Evolutionary conservation across 2,113 vertebrate genomes (phyloP).

Genomic region (Pogonocichla stellata): DNA sequence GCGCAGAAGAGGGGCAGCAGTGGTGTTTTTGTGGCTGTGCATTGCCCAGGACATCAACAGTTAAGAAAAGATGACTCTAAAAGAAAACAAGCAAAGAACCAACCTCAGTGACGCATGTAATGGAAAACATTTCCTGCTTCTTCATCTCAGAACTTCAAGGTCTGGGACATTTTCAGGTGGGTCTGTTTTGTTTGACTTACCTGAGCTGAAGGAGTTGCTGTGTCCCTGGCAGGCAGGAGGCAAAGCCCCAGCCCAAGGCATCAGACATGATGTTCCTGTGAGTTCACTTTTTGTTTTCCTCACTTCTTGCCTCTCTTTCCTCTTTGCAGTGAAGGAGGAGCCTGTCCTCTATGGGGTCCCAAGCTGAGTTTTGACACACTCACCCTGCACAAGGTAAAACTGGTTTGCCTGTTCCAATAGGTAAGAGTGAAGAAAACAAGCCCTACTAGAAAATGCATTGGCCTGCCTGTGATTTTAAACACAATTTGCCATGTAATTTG

Average conservation of each 20-base stretch:
- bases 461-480: neutral
- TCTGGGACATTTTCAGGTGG: neutral
- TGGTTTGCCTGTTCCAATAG: neutral
- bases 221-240: neutral
- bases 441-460: neutral
- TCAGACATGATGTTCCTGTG: neutral
- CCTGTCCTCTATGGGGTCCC: neutral
- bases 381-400: neutral
- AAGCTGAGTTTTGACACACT: neutral
- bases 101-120: accelerated
- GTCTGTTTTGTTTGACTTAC: neutral
- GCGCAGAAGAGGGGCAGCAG: neutral
- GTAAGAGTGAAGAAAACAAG: neutral
- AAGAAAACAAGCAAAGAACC: neutral
- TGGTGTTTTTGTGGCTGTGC: neutral
- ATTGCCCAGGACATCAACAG: neutral
- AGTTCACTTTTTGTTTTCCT: neutral
- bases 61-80: neutral
- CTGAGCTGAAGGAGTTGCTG: neutral
- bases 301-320: neutral
- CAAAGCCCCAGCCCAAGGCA: neutral
- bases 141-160: neutral
- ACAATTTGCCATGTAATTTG: neutral
- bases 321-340: neutral
- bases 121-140: neutral